These are phyloP conservation scores for Hipparchia sbordonii DNA, from an alignment of 2,888 invertebrate species.

Conservation along the genomic window DNA sequence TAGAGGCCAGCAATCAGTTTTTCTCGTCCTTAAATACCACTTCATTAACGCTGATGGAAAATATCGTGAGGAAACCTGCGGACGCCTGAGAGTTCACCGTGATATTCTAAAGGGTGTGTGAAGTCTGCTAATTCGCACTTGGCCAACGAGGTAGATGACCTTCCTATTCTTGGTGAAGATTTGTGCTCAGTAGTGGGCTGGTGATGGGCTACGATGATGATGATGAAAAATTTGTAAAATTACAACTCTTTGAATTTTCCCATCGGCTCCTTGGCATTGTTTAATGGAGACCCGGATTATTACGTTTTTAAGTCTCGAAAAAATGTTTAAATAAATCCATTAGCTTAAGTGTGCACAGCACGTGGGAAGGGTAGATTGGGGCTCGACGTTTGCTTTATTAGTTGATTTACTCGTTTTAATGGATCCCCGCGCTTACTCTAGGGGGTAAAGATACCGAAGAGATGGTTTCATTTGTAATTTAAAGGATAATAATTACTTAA, in stretches of 20 bases:
- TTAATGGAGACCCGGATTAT: slow-evolving; percentile 35
- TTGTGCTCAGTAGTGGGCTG: no score
- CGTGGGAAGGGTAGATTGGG: slow-evolving; percentile 22
- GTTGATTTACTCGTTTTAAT: slow-evolving; percentile 21
- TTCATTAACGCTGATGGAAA: no score
- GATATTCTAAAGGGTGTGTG: no score
- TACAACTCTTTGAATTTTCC: not conserved
- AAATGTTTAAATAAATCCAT: slow-evolving; percentile 37
- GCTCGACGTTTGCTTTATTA: slow-evolving; percentile 19
- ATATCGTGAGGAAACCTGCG: no score
- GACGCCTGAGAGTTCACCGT: no score
- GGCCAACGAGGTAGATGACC: no score
- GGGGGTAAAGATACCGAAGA: not conserved
- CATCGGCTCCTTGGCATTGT: not conserved
- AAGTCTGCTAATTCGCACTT: no score
- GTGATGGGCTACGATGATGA: no score
- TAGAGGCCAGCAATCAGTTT: no score
- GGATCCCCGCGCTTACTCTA: slow-evolving; percentile 14
- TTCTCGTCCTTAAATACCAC: no score
- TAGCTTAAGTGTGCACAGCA: slow-evolving; percentile 31
- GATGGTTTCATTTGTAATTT: not conserved
- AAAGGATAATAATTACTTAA: not conserved
- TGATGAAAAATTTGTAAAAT: no score
- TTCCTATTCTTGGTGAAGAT: no score
- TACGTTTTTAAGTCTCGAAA: slow-evolving; percentile 32